Conservation (phyloP, 2,113 vertebrate species). For the Syrrhaptes paradoxus region DNA sequence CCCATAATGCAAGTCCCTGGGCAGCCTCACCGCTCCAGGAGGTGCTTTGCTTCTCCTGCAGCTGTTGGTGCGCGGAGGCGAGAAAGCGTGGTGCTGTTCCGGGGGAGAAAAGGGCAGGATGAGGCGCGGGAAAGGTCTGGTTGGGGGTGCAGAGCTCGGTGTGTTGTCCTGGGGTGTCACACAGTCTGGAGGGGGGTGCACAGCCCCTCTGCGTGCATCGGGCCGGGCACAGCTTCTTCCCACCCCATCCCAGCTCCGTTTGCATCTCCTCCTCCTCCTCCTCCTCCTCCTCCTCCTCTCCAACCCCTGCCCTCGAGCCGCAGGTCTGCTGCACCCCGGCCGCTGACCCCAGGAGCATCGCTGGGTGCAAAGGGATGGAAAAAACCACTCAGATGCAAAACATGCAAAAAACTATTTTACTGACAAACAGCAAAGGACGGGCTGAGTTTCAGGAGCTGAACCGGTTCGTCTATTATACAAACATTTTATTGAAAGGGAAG, state of each 20-base stretch:
- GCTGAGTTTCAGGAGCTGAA: constrained; percentile 38
- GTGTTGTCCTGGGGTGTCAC: not conserved
- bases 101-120: not conserved
- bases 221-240: not conserved
- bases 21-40: not conserved
- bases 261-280: not conserved
- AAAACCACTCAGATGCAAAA: constrained; percentile 55
- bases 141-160: rapidly evolving
- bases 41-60: not conserved
- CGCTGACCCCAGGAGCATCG: rapidly evolving
- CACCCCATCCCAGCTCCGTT: rapidly evolving
- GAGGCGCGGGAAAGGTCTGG: not conserved
- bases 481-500: constrained; percentile 23
- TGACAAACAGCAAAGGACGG: constrained; percentile 66
- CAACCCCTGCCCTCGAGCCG: not conserved
- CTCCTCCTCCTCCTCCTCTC: not conserved
- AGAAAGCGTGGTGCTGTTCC: not conserved
- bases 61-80: not conserved
- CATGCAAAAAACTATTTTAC: constrained; percentile 72
- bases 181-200: not conserved
- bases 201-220: rapidly evolving
- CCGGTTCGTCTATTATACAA: not conserved
- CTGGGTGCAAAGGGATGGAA: not conserved
- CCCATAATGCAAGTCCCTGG: too few relatives aligned
- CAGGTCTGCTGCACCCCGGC: not conserved